Evolutionary conservation across 53 echinoderm and acorn worm species (phyloP), one percentile per base, ranked within the genome.

Genomic region (Stichopus horrens): DNA sequence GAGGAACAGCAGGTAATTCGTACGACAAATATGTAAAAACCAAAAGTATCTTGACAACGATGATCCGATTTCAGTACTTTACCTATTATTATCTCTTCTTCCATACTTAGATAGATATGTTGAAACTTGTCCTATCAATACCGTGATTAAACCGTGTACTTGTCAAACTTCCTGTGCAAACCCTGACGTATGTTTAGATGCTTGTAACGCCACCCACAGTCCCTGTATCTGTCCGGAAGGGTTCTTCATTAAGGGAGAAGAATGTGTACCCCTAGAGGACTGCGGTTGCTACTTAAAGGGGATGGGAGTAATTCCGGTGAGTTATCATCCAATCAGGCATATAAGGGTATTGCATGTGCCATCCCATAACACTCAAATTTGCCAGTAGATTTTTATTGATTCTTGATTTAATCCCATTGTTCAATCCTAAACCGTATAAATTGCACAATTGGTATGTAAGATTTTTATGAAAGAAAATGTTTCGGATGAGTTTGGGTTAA

Each of bases 171-270:
- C 63, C 10, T 63, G 63, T 63, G 63, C 63, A 16, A 63, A 63
- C 63, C 63, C 63, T 10, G 63, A 63, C 16, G 63, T 63, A 10
- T 63, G 63, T 4, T 10, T 13, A 58, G 83, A 54, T 21, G 21
- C 83, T 10, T 83, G 83, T 59, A 57, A 20, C 59, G 58, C 10
- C 9, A 7, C 14, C 20, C n/a, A 22, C 23, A 37, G 58, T 21
- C 6, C 83, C 9, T 83, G 83, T 8, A 58, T 60, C 83, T 83
- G 83, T 22, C 57, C 63, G 23, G 83, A 83, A 19, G 83, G 83
- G 20, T 83, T 83, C 18, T 21, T 83, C 2, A 59, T 20, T 14
- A 83, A 60, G 5, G 83, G 60, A 9, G 11, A 83, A 6, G 8
- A 20, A 21, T 83, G 83, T 83, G 83, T 83, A 6, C 65, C 23